Evolutionary conservation across 2,797 vertebrate genomes (phyloP).

Genomic region (Amazona finschi): DNA sequence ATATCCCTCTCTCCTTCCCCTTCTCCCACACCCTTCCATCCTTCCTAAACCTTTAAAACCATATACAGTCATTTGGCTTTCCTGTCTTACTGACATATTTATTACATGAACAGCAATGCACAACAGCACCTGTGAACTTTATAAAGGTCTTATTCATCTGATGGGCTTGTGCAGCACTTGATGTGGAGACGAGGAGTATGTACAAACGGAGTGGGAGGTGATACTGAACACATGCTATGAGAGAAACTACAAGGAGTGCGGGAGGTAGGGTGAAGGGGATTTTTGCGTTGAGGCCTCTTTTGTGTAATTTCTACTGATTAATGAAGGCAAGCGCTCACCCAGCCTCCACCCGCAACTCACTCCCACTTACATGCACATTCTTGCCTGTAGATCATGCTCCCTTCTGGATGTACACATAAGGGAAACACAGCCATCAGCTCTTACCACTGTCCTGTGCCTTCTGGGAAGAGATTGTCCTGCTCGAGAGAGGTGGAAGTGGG

Average conservation of each 20-base stretch:
- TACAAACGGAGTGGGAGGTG: not conserved
- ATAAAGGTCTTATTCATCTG: conserved; percentile 56
- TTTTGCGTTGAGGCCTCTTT: not conserved
- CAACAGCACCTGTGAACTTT: conserved; percentile 47
- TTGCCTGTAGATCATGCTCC: not conserved
- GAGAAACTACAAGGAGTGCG: fast-evolving
- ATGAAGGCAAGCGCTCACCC: not conserved
- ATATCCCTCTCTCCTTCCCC: not conserved
- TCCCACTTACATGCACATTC: fast-evolving
- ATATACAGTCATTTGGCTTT: not conserved
- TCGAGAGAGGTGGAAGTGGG: not conserved
- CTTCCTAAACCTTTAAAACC: conserved; percentile 6
- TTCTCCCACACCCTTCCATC: not conserved
- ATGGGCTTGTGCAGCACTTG: not conserved
- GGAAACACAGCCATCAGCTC: fast-evolving
- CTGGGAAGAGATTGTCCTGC: not conserved
- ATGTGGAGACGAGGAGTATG: not conserved
- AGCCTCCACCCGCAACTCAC: not conserved
- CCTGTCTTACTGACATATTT: conserved; percentile 31
- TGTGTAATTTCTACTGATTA: not conserved
- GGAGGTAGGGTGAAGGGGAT: not conserved
- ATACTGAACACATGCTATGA: not conserved
- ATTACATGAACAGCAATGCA: not conserved
- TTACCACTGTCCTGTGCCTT: not conserved
- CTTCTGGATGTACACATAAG: not conserved